A percentile compares a stretch with the other conserved stretches of the same genome.
Conservation (phyloP, 2,113 vertebrate genomes). For the Sakesphorus luctuosus region DNA sequence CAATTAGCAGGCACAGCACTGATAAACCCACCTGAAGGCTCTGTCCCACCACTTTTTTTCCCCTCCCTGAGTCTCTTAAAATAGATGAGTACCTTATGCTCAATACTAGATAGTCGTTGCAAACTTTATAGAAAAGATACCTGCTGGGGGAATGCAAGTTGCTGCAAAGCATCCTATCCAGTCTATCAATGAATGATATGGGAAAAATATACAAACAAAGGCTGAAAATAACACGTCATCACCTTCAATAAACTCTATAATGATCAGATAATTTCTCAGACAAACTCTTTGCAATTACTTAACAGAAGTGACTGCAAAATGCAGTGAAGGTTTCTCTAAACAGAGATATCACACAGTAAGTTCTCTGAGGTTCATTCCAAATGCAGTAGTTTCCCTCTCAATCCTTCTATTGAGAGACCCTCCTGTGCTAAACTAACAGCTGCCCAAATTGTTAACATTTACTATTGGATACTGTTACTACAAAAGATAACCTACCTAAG, state of each 20-base stretch:
- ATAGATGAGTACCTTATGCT: neutral
- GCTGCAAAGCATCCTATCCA: neutral
- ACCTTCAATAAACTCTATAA: neutral
- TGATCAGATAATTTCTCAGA: neutral
- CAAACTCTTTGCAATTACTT: neutral
- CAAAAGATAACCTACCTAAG: neutral
- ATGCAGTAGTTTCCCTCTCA: neutral
- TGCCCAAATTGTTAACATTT: neutral
- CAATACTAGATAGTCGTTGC: neutral
- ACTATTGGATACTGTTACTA: neutral
- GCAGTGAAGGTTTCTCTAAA: neutral
- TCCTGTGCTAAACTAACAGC: neutral
- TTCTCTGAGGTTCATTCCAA: neutral
- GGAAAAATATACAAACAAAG: accelerated
- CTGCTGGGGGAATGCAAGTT: neutral
- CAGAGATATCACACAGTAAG: accelerated
- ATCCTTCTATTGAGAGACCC: neutral
- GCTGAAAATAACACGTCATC: neutral
- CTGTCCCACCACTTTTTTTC: neutral
- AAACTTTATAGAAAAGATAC: neutral
- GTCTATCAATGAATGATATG: too few relatives aligned
- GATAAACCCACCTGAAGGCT: neutral
- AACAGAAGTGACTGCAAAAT: neutral
- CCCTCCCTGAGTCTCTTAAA: neutral
- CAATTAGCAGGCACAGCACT: neutral